Evolutionary conservation across 2,888 invertebrate genomes (phyloP), one percentile per base, ranked within the genome.

Genomic region (Helicoverpa assulta): DNA sequence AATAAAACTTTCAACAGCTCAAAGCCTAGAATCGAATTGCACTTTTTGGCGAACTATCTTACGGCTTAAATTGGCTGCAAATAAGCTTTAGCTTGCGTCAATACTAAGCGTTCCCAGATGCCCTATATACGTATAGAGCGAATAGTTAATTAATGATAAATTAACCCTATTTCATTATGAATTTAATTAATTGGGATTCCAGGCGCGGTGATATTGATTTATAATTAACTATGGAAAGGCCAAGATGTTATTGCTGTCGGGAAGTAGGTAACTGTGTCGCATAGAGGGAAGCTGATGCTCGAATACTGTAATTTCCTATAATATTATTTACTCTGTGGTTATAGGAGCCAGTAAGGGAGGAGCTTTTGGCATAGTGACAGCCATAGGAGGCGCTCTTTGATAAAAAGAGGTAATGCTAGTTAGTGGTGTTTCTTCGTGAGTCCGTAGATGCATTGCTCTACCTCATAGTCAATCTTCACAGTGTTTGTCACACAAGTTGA

Each of bases 101-200:
- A 33, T 8, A 33, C 33, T 33, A 33, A 33, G 33, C 10, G 33
- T 33, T 33, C 33, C 10, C 7, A 8, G 33, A 8, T 33, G 33
- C 33, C 33, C 33, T 8, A 33, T 33, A 33, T 33, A 33, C 8
- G 47, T n/a, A 47, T 47, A n/a, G 47, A n/a, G 10, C 47, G 47
- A 47, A 47, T 18, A 57, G 19, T 59, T 61, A 18, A 53, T 62
- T 37, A 63, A 70, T 78, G 68, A 80, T 70, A 72, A 81, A 73
- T 69, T 76, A 76, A 72, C 70, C 73, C 75, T 72, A 72, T 71
- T 77, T 66, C 75, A 76, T 70, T 63, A 65, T 54, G 62, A 55
- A 70, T 71, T 76, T 63, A 66, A 79, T 77, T 71, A 76, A 74
- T 76, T 63, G 66, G 53, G 51, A 64, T 71, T 66, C 54, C 43